Evolutionary conservation across 2,888 invertebrate species (phyloP).

Genomic region (Lasiommata megera): DNA sequence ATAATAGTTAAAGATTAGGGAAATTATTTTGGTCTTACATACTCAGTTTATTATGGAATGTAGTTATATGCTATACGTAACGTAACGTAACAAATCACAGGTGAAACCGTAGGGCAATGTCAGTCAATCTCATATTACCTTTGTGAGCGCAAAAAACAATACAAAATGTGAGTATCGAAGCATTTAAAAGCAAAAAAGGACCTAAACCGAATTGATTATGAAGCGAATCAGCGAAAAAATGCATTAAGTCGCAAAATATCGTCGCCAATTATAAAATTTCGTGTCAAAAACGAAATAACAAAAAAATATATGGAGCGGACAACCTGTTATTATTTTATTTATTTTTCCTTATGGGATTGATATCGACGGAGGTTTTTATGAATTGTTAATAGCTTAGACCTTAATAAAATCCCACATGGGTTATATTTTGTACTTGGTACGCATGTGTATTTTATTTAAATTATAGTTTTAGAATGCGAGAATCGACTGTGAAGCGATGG

Average conservation of each 20-base stretch:
- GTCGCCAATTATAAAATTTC: conserved; percentile 20
- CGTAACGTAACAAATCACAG: no score
- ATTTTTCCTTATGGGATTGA: conserved; percentile 13
- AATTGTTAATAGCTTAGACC: conserved; percentile 27
- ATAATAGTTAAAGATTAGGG: no score
- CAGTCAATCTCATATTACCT: background rate
- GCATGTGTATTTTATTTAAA: conserved; percentile 19
- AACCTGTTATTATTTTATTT: conserved; percentile 19
- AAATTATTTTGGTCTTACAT: no score
- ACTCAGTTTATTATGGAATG: no score
- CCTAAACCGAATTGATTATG: conserved; percentile 14
- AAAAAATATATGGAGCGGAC: conserved; percentile 11
- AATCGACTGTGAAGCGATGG: conserved; percentile 15
- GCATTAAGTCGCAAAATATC: conserved; percentile 21
- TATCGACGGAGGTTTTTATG: conserved; percentile 25
- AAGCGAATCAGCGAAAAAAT: conserved; percentile 14
- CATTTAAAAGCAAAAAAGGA: conserved; percentile 3
- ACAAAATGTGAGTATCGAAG: background rate
- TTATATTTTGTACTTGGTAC: conserved; percentile 4
- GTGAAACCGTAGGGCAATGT: no score
- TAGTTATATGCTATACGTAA: no score
- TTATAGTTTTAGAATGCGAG: conserved; percentile 5
- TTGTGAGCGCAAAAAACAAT: background rate
- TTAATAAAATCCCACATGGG: conserved; percentile 20
- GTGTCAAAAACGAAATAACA: conserved; percentile 21